Conservation (phyloP, 2,113 vertebrate species). For the Pheucticus melanocephalus region DNA sequence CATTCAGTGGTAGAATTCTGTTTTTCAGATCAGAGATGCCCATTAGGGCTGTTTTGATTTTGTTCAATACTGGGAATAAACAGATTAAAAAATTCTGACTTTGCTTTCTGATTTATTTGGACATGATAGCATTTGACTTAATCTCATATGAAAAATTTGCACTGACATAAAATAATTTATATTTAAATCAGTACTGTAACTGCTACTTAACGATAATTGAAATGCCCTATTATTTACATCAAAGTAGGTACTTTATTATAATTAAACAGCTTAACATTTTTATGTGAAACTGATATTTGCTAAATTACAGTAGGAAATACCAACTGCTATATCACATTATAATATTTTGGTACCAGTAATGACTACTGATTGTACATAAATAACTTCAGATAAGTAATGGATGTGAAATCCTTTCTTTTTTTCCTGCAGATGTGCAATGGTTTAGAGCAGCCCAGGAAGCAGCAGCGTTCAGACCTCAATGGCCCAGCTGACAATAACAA, state of each 20-base stretch:
- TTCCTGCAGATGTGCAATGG: slow-evolving; percentile 83
- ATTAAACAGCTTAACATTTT: background rate
- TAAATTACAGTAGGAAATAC: background rate
- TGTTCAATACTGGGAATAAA: background rate
- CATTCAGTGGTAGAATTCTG: background rate
- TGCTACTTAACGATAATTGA: background rate
- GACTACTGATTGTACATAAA: background rate
- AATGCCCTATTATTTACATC: background rate
- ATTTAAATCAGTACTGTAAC: background rate
- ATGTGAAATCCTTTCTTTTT: background rate
- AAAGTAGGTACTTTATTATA: background rate
- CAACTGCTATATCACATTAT: background rate
- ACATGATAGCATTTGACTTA: background rate
- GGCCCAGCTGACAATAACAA: slow-evolving; percentile 93
- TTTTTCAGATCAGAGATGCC: background rate
- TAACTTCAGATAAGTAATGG: background rate
- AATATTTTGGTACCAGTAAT: background rate
- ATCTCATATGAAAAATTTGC: background rate
- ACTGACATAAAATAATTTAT: background rate
- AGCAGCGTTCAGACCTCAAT: slow-evolving; percentile 96
- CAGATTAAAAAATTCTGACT: background rate
- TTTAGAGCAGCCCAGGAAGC: slow-evolving; percentile 89
- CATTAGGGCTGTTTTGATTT: background rate
- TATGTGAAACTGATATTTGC: background rate
- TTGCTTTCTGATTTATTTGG: background rate